These are phyloP conservation scores for Phenganax subtilis DNA, from an alignment of 92 coral and sea anemone species.

Conservation along the genomic window DNA sequence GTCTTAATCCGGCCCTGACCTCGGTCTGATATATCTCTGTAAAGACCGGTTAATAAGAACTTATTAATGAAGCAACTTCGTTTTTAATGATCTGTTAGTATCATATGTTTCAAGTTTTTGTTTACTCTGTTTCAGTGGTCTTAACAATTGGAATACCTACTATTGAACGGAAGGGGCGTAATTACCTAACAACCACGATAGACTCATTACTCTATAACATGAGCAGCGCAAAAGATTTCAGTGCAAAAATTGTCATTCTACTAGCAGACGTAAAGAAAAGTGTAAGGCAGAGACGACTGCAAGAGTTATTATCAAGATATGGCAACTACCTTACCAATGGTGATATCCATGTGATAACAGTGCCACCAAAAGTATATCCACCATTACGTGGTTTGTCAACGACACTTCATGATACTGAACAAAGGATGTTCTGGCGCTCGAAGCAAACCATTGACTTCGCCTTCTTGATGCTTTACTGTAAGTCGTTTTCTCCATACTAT, in stretches of 20 bases:
- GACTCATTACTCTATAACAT: slow-evolving; percentile 51
- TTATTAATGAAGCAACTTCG: not conserved
- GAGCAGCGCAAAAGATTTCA: slow-evolving; percentile 31
- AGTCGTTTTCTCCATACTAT: slow-evolving; percentile 64
- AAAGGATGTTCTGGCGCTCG: slow-evolving; percentile 82
- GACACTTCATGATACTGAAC: slow-evolving; percentile 55
- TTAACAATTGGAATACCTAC: slow-evolving; percentile 84
- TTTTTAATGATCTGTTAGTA: not conserved
- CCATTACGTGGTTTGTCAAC: slow-evolving; percentile 53
- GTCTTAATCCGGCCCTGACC: too few species aligned
- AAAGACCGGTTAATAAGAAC: too few species aligned
- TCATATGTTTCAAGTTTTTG: not conserved
- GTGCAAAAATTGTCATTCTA: slow-evolving; percentile 61
- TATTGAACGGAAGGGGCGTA: slow-evolving; percentile 52
- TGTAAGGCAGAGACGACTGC: slow-evolving; percentile 44
- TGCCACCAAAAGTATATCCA: slow-evolving; percentile 69
- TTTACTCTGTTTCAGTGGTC: slow-evolving; percentile 50
- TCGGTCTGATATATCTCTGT: too few species aligned
- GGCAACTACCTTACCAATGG: slow-evolving; percentile 52
- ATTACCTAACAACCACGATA: slow-evolving; percentile 60
- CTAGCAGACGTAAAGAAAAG: slow-evolving; percentile 68
- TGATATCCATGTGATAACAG: slow-evolving; percentile 69
- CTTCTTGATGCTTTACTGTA: slow-evolving; percentile 67
- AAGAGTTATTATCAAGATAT: slow-evolving; percentile 44
- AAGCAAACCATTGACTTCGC: slow-evolving; percentile 78